A percentile compares a stretch with the other conserved stretches of the same genome.
Conservation (phyloP, 2,888 invertebrate genomes). For the Scelioninae gen. 1 region DNA sequence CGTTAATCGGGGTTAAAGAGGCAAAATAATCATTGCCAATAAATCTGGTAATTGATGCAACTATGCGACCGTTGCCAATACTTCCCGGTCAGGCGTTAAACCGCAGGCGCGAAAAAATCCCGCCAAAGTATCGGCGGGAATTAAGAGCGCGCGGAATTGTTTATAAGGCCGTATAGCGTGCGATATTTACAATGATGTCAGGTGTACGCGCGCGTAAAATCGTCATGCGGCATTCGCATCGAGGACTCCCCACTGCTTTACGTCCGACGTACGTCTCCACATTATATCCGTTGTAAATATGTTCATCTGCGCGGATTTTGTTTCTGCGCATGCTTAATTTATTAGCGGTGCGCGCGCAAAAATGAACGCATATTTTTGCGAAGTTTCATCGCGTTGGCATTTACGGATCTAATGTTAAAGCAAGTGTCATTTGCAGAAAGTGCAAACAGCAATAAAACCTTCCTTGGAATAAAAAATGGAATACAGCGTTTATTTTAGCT, state of each 20-base stretch:
- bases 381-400: no score
- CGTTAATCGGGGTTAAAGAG: slow-evolving; percentile 69
- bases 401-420: slow-evolving; percentile 3
- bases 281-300: slow-evolving; percentile 79
- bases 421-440: background rate
- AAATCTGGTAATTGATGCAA: slow-evolving; percentile 66
- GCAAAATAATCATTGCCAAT: slow-evolving; percentile 64
- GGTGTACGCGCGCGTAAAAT: slow-evolving; percentile 75
- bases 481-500: no score
- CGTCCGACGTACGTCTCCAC: slow-evolving; percentile 78
- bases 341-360: slow-evolving; percentile 51
- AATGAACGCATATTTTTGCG: slow-evolving; percentile 56
- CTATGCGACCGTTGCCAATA: slow-evolving; percentile 64
- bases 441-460: no score
- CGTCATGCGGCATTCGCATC: slow-evolving; percentile 75
- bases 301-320: slow-evolving; percentile 74
- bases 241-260: slow-evolving; percentile 82
- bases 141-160: slow-evolving; percentile 77
- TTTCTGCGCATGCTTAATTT: slow-evolving; percentile 74
- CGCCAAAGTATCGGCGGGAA: slow-evolving; percentile 63
- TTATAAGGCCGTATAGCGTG: slow-evolving; percentile 81
- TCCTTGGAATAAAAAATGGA: no score
- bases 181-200: slow-evolving; percentile 83
- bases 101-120: slow-evolving; percentile 29
- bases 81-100: slow-evolving; percentile 58